Percentiles rank a stretch among this genome's conserved stretches.
Conservation (phyloP, 2,888 invertebrate genomes). For the Mactromeris polynyma region DNA sequence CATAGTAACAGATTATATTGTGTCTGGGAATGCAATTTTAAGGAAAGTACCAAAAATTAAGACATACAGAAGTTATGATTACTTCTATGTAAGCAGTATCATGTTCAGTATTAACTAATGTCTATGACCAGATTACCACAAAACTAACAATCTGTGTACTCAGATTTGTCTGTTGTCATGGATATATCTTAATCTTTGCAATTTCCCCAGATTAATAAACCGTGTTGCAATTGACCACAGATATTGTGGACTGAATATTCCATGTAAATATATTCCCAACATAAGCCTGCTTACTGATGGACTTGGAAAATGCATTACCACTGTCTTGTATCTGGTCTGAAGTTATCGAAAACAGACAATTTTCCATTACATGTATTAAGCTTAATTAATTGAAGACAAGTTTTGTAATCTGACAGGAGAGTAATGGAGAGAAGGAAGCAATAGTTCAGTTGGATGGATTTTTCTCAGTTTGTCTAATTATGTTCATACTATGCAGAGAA, state of each 20-base stretch:
- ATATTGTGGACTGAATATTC: background rate
- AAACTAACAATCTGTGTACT: too few relatives aligned
- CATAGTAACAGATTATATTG: background rate
- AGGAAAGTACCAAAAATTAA: background rate
- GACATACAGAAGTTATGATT: too few relatives aligned
- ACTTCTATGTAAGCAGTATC: too few relatives aligned
- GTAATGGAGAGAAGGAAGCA: background rate
- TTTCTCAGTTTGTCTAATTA: constrained; percentile 4
- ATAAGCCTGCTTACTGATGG: background rate
- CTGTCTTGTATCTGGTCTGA: background rate
- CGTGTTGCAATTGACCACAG: background rate
- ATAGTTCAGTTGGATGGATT: background rate
- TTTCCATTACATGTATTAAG: constrained; percentile 9
- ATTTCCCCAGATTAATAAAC: background rate
- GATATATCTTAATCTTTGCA: too few relatives aligned
- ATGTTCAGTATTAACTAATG: too few relatives aligned
- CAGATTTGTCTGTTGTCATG: too few relatives aligned
- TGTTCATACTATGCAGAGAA: background rate
- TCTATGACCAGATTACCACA: too few relatives aligned
- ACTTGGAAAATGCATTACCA: background rate
- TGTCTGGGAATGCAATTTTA: constrained; percentile 7
- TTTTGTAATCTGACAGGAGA: background rate
- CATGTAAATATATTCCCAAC: background rate
- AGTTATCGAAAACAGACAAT: constrained; percentile 7
- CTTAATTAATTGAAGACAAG: background rate